A percentile compares a stretch with the other conserved stretches of the same genome.
These are phyloP conservation scores for Boloria euphrosyne DNA, from an alignment of 2,888 invertebrate genomes.

Conservation along the genomic window DNA sequence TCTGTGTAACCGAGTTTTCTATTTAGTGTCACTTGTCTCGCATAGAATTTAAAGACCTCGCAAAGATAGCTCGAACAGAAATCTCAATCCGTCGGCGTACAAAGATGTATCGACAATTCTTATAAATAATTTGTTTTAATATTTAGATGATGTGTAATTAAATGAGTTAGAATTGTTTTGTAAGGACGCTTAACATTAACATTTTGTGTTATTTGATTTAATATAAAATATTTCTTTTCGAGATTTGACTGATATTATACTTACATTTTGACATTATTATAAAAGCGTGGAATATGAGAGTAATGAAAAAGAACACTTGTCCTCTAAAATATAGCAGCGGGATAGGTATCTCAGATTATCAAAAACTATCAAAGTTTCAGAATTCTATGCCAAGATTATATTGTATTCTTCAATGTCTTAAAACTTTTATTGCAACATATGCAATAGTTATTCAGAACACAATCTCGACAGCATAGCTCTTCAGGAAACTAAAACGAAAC, in stretches of 20 bases:
- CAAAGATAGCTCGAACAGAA: constrained; percentile 31
- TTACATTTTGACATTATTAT: no score
- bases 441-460: constrained; percentile 62
- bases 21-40: constrained; percentile 41
- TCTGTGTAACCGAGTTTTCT: constrained; percentile 39
- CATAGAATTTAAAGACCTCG: constrained; percentile 37
- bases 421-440: constrained; percentile 75
- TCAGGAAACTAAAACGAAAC: constrained; percentile 64
- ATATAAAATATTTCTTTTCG: no score
- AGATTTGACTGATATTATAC: no score
- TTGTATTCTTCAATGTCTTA: constrained; percentile 76
- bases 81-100: constrained; percentile 29
- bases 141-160: neutral
- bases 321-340: constrained; percentile 15
- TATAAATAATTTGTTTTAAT: constrained; percentile 9
- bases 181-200: no score
- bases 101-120: constrained; percentile 18
- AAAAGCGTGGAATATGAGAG: neutral
- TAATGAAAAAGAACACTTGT: constrained; percentile 23
- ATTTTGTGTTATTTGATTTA: no score
- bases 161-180: no score
- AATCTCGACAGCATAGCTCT: constrained; percentile 59
- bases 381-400: constrained; percentile 48
- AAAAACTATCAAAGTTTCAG: constrained; percentile 38
- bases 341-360: constrained; percentile 25